Base-by-base conservation (phyloP, 2,113 vertebrate species). In the Pycnonotus jocosus region DNA sequence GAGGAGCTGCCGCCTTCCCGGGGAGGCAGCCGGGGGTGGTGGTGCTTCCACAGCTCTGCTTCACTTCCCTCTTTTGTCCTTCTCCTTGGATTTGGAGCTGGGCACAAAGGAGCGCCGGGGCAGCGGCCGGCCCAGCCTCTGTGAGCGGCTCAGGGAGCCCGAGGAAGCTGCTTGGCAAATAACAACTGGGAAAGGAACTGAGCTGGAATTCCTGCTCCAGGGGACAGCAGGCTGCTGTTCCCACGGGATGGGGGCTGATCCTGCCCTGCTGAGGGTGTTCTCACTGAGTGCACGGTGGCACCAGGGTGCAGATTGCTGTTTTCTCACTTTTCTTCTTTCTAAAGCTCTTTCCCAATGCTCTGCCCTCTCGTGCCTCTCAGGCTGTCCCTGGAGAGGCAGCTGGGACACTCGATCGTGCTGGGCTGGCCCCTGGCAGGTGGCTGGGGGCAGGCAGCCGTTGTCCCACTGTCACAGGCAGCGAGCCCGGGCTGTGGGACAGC, bases 61-160 rank as follows among this genome's bases (percentile, higher is more conserved):
- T 20, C 83, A 2, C 56, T 96, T 96, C 96, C 92, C 92, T 42
- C 92, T 22, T 97, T 97, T 97, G 96, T 95, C 87, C 70, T 56
- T 12, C 13, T 1, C 37, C 58, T 61, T 58, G 92, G 54, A 1
- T 71, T 33, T 22, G 4, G 3, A 72, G 92, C 37, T 7, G 85
- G 92, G 88, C 92, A 87, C 90, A 82, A 64, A 89, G 96, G 9
- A 70, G 61, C 2, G 8, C 83, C 4, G 88, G 68, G 76, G 76
- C 89, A 62, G 77, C 3, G 2, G 56, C 50, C 27, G 7, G 15
- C 15, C 45, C 50, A 10, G 56, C 81, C n/a, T 54, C 1, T 1
- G 13, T 0, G 1, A n/a, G 18, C 30, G 6, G 30, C 1, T 5
- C 51, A 1, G 71, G 93, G 71, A 60, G 71, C 37, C 31, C 3